phyloP scores from a whole-genome alignment of 1,140 invertebrate species.

The Sipha flava region DNA sequence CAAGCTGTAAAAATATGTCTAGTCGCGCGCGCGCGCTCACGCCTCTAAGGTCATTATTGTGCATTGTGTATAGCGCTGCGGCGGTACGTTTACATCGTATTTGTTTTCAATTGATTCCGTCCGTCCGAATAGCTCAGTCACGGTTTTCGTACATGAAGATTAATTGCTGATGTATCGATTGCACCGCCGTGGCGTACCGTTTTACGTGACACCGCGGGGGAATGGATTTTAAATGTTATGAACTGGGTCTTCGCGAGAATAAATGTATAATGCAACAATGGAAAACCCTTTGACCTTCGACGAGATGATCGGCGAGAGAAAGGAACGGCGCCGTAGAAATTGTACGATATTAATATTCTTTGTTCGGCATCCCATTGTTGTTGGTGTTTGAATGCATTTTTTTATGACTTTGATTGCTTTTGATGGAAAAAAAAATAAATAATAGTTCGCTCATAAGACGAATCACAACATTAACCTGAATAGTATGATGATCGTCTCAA shows the following conservation, averaged over 20 bases:
- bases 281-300: slow-evolving; percentile 3
- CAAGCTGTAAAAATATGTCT: no score
- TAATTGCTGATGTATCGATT: slow-evolving; percentile 22
- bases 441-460: not conserved
- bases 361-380: not conserved
- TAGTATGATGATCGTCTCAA: not conserved
- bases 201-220: not conserved
- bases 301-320: not conserved
- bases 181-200: not conserved
- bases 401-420: not conserved
- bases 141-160: not conserved
- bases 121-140: not conserved
- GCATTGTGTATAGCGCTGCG: no score
- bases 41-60: no score
- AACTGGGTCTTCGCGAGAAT: not conserved
- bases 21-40: no score
- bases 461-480: not conserved
- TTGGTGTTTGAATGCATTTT: not conserved
- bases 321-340: not conserved
- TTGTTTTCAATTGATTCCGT: slow-evolving; percentile 9
- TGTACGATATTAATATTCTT: not conserved
- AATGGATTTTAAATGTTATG: not conserved
- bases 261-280: not conserved
- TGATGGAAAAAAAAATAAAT: no score
- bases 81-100: not conserved